phyloP scores from a whole-genome alignment of 2,797 vertebrate genomes.

The Alfaro cultratus region DNA sequence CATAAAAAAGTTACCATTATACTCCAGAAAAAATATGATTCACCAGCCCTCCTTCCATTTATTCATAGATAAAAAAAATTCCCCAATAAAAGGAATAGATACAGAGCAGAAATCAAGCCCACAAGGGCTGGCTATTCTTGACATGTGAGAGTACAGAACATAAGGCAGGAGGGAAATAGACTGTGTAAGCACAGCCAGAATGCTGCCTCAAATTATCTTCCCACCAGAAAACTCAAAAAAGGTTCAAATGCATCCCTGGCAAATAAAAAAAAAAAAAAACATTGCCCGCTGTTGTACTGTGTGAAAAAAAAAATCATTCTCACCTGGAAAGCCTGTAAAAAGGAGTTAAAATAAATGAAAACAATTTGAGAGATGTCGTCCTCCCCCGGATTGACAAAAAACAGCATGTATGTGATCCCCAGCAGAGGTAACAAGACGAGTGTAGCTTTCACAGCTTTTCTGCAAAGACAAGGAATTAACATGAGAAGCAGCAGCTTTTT shows the following conservation, averaged over 20 bases:
- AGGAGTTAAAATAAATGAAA: constrained; percentile 99
- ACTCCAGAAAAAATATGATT: not conserved
- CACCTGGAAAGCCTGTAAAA: constrained; percentile 97
- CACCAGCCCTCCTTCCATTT: constrained; percentile 4
- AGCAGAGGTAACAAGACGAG: constrained; percentile 94
- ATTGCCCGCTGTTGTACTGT: not conserved
- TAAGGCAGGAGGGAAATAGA: constrained; percentile 17
- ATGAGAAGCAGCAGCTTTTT: not conserved
- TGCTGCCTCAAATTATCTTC: constrained; percentile 52
- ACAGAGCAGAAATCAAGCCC: constrained; percentile 43
- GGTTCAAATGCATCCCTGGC: not conserved
- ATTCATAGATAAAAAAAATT: constrained; percentile 9
- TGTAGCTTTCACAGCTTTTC: constrained; percentile 97
- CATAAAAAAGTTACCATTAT: not conserved
- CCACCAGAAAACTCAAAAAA: constrained; percentile 24
- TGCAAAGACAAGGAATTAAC: constrained; percentile 65
- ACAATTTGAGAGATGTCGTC: constrained; percentile 97
- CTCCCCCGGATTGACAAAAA: constrained; percentile 96
- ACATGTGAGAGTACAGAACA: constrained; percentile 47
- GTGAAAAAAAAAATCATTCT: constrained; percentile 16
- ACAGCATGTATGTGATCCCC: constrained; percentile 98
- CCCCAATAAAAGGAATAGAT: not conserved
- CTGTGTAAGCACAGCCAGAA: constrained; percentile 28
- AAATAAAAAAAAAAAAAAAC: not conserved
- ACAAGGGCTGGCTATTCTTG: constrained; percentile 37